Percentiles rank a stretch among this genome's conserved stretches.
Conservation (phyloP, 2,888 invertebrate species). For the Drosophila paranaensis region DNA sequence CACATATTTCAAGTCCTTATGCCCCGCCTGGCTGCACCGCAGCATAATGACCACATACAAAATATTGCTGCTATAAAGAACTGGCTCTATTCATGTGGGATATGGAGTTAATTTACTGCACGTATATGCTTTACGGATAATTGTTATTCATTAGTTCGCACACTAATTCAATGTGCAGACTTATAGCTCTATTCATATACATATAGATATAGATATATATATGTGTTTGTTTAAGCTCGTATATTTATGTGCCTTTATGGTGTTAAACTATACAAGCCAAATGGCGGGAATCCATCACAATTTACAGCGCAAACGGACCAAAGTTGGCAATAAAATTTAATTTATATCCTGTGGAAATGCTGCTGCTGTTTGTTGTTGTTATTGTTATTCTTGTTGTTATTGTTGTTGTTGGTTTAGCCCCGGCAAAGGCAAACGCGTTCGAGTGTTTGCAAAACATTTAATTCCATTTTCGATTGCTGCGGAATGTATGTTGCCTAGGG, state of each 20-base stretch:
- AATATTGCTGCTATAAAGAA: neutral
- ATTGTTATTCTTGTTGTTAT: neutral
- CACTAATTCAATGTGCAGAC: slow-evolving; percentile 20
- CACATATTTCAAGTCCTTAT: neutral
- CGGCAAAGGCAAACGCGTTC: slow-evolving; percentile 30
- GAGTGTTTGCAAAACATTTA: slow-evolving; percentile 68
- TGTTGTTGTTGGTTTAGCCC: slow-evolving; percentile 7
- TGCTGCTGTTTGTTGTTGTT: slow-evolving; percentile 4
- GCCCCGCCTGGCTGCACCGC: neutral
- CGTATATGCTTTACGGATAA: slow-evolving; percentile 25
- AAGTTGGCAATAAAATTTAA: slow-evolving; percentile 68
- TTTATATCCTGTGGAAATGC: slow-evolving; percentile 47
- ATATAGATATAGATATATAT: neutral
- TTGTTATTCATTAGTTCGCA: slow-evolving; percentile 39
- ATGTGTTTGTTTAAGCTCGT: neutral
- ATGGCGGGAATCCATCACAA: slow-evolving; percentile 60
- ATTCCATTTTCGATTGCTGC: slow-evolving; percentile 66
- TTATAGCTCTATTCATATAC: slow-evolving; percentile 3
- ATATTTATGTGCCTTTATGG: slow-evolving; percentile 34
- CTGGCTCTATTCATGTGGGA: neutral
- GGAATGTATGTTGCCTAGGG: slow-evolving; percentile 16
- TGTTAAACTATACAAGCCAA: slow-evolving; percentile 40
- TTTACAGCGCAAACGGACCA: slow-evolving; percentile 51
- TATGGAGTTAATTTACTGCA: slow-evolving; percentile 13
- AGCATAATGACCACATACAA: neutral